A percentile compares a stretch with the other conserved stretches of the same genome.
phyloP scores from a whole-genome alignment of 2,113 vertebrate genomes.

The Muntiacus reevesi region DNA sequence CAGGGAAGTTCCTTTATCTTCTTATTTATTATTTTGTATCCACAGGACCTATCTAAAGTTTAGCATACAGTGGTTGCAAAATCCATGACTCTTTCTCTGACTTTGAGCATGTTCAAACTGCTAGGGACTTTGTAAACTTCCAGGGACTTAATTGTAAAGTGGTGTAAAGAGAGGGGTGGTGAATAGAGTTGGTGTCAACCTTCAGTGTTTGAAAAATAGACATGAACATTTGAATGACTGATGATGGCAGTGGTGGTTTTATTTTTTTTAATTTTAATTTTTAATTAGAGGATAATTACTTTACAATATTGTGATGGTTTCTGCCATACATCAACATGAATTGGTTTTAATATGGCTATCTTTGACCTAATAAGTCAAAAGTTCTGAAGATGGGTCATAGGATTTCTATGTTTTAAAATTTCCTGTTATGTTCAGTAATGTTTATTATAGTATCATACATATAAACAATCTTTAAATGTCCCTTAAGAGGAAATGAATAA shows the following conservation, averaged over 20 bases:
- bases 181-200: neutral
- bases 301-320: neutral
- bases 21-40: neutral
- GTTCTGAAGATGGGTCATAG: neutral
- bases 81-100: neutral
- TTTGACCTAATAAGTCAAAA: neutral
- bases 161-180: fast-evolving
- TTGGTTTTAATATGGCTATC: neutral
- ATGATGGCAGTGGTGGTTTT: neutral
- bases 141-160: neutral
- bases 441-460: neutral
- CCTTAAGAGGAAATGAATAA: neutral
- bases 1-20: neutral
- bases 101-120: neutral
- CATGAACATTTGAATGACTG: neutral
- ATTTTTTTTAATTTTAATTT: neutral
- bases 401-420: neutral
- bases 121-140: neutral
- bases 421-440: neutral
- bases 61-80: neutral
- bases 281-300: neutral
- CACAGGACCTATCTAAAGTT: neutral
- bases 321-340: neutral
- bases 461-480: neutral
- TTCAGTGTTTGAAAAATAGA: neutral